These are phyloP conservation scores for Clostera curtula DNA, from an alignment of 2,888 invertebrate species.

Conservation along the genomic window DNA sequence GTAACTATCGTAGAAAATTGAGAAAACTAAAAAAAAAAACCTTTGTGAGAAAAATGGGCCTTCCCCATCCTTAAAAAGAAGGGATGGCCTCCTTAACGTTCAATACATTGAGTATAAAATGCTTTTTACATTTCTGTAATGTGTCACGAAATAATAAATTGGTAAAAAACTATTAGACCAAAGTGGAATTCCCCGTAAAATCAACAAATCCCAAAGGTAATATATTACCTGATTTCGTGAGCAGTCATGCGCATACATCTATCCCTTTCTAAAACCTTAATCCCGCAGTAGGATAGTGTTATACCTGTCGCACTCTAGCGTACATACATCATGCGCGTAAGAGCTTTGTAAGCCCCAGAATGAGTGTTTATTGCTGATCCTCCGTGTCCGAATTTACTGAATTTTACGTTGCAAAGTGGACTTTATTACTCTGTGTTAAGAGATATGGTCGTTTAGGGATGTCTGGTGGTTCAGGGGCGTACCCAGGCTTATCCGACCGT, in stretches of 20 bases:
- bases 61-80: no score
- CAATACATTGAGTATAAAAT: no score
- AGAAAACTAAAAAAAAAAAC: no score
- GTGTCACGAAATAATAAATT: conserved; percentile 22
- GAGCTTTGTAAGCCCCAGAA: conserved; percentile 57
- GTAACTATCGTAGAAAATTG: no score
- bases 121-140: conserved; percentile 16
- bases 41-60: no score
- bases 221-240: conserved; percentile 32
- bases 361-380: conserved; percentile 68
- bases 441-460: conserved; percentile 18
- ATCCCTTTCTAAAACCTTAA: conserved; percentile 38
- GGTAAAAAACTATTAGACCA: conserved; percentile 36
- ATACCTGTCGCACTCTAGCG: conserved; percentile 48
- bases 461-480: conserved; percentile 49
- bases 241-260: conserved; percentile 23
- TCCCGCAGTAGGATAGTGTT: conserved; percentile 30
- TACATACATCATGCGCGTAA: conserved; percentile 54
- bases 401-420: conserved; percentile 28
- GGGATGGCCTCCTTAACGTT: no score
- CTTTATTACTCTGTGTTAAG: conserved; percentile 35
- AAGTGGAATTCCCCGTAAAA: conserved; percentile 25
- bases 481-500: conserved; percentile 49
- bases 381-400: conserved; percentile 43
- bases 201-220: conserved; percentile 24